Base-by-base conservation (phyloP, 2,888 invertebrate genomes). In the Caradrina kadenii region DNA sequence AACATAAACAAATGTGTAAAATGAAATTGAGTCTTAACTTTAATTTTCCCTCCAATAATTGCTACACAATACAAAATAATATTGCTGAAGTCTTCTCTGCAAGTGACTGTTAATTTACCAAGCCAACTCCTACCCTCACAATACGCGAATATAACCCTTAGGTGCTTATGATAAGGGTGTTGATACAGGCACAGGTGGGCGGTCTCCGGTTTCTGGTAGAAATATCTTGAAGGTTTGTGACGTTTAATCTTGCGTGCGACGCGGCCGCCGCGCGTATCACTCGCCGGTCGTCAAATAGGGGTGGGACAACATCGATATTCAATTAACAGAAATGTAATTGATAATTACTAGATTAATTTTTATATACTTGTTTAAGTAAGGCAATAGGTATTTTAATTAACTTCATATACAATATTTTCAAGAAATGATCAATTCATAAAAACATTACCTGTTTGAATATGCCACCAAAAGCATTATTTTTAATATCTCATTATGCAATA, bases 171-270 rank as follows among this genome's bases (percentile, higher is more conserved):
- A 77, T 90, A 92, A 79, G 80, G 82, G 56, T 80, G 79, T 59
- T 63, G 31, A 11, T 73, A 65, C 21, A 31, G 74, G 88, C 62
- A 82, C 82, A 86, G 85, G 86, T 88, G 72, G 82, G 72, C 78
- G 68, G 68, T 84, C 83, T 82, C 81, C 85, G 84, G 84, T 81
- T 88, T 80, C 83, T 88, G 80, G 86, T 86, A 86, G 86, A 89
- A 90, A 89, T 89, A 88, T 90, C 90, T 89, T 87, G 93, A 93
- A 93, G 94, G 94, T 92, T 94, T 92, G 93, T 95, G 95, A 95
- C 95, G 94, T 95, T 95, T 96, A 95, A 95, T 96, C 95, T 96
- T 94, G 94, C 94, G 94, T 94, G 92, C 90, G 91, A 92, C 93
- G 91, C 93, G 92, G 89, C 91, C 92, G 91, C 90, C 90, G 92